Percentiles rank a stretch among this genome's conserved stretches.
Conservation (phyloP, 2,888 invertebrate genomes). For the Ellobium chinense region DNA sequence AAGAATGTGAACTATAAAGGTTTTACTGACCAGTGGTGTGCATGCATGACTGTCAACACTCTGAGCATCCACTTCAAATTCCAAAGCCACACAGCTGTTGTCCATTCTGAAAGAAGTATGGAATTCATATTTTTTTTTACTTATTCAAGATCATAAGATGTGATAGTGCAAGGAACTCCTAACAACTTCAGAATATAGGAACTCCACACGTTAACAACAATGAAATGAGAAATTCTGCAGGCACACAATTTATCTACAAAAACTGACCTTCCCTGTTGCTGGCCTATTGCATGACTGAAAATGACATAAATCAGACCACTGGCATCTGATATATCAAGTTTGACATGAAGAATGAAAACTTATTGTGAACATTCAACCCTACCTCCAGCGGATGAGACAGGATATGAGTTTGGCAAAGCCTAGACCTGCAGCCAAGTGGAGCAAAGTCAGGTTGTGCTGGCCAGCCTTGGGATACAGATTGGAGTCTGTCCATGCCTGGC, state of each 20-base stretch:
- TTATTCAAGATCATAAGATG: no score
- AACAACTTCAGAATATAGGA: no score
- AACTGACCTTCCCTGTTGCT: no score
- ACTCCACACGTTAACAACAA: no score
- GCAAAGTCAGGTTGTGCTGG: slow-evolving; percentile 61
- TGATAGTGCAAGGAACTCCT: no score
- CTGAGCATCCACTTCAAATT: slow-evolving; percentile 94
- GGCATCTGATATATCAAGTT: neutral
- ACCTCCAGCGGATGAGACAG: slow-evolving; percentile 74
- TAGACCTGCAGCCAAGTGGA: slow-evolving; percentile 94
- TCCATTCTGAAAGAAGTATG: no score
- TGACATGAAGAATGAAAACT: neutral
- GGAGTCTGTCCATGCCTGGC: slow-evolving; percentile 59
- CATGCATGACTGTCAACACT: slow-evolving; percentile 93
- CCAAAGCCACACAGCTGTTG: slow-evolving; percentile 90
- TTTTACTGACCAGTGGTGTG: slow-evolving; percentile 90
- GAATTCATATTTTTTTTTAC: no score
- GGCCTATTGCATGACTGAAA: no score
- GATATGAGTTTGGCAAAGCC: slow-evolving; percentile 85
- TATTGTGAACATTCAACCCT: slow-evolving; percentile 3
- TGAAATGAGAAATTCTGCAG: no score
- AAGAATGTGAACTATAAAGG: no score
- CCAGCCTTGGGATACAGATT: slow-evolving; percentile 61
- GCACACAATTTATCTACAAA: no score
- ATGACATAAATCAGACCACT: no score